Percentiles rank a stretch among this genome's conserved stretches.
These are phyloP conservation scores for Chrosomus eos DNA, from an alignment of 2,797 vertebrate species.

Conservation along the genomic window DNA sequence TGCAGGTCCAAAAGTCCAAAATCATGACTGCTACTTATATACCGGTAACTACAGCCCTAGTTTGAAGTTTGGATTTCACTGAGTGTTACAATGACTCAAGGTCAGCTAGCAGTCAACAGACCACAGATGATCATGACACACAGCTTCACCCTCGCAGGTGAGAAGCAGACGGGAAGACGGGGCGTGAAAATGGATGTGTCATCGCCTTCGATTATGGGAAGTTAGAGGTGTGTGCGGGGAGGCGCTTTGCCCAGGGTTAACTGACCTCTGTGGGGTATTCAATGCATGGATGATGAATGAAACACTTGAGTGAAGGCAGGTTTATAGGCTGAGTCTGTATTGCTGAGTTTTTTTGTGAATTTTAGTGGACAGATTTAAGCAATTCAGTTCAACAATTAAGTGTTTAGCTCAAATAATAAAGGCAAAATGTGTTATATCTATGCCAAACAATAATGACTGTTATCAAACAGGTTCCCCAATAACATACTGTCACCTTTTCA, in stretches of 20 bases:
- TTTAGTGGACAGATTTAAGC: not conserved
- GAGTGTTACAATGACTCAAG: constrained; percentile 42
- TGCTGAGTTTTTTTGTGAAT: too few species aligned
- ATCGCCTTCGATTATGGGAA: constrained; percentile 35
- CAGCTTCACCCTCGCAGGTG: constrained; percentile 11
- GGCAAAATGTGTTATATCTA: not conserved
- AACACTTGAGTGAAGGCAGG: constrained; percentile 22
- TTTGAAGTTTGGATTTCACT: constrained; percentile 25
- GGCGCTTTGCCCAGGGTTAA: not conserved
- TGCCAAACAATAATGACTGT: not conserved
- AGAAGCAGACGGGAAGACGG: constrained; percentile 32
- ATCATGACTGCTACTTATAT: not conserved
- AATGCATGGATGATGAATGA: not conserved
- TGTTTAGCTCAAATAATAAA: not conserved
- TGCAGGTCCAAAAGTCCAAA: not conserved
- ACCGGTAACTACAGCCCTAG: not conserved
- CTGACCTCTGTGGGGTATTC: not conserved
- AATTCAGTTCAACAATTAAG: not conserved
- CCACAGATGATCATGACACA: constrained; percentile 32
- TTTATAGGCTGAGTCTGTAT: not conserved
- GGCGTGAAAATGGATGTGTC: constrained; percentile 52
- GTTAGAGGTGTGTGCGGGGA: not conserved
- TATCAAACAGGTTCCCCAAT: not conserved
- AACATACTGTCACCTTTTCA: not conserved
- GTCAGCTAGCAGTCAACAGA: constrained; percentile 48